Evolutionary conservation across 2,888 invertebrate genomes (phyloP).

Genomic region (Lagria hirta): DNA sequence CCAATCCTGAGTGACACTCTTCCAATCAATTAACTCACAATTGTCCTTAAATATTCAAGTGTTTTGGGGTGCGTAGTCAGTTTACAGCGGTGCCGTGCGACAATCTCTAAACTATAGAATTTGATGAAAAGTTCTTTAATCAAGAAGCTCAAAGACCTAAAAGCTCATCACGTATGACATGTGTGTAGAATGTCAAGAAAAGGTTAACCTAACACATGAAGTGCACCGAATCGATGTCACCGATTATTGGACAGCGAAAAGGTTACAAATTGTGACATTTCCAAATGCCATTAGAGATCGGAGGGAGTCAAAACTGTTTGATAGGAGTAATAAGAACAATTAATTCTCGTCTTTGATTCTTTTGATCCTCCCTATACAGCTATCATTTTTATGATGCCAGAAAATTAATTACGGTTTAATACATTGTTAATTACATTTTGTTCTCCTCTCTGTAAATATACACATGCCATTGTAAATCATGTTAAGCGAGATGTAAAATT

Average conservation of each 20-base stretch:
- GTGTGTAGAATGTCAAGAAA: conserved; percentile 40
- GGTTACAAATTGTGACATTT: conserved; percentile 42
- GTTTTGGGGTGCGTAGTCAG: too few species aligned
- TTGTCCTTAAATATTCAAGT: too few species aligned
- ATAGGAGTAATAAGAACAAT: conserved; percentile 2
- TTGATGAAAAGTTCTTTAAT: too few species aligned
- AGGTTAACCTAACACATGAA: conserved; percentile 43
- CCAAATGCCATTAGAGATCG: conserved; percentile 34
- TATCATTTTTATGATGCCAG: too few species aligned
- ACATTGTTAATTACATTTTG: conserved; percentile 42
- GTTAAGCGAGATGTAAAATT: conserved; percentile 26
- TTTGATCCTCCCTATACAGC: too few species aligned
- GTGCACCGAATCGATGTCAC: conserved; percentile 31
- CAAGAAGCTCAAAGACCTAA: too few species aligned
- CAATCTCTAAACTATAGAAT: too few species aligned
- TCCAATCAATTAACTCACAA: conserved; percentile 47
- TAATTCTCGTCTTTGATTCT: too few species aligned
- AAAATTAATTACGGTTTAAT: conserved; percentile 44
- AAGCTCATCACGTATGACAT: too few species aligned
- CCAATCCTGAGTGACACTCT: conserved; percentile 51
- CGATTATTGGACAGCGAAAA: conserved; percentile 41
- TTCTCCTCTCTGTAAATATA: conserved; percentile 43
- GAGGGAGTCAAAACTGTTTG: too few species aligned
- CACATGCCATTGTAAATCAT: conserved; percentile 42
- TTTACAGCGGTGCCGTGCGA: too few species aligned